phyloP scores from a whole-genome alignment of 2,113 vertebrate species.

The Labrus mixtus region DNA sequence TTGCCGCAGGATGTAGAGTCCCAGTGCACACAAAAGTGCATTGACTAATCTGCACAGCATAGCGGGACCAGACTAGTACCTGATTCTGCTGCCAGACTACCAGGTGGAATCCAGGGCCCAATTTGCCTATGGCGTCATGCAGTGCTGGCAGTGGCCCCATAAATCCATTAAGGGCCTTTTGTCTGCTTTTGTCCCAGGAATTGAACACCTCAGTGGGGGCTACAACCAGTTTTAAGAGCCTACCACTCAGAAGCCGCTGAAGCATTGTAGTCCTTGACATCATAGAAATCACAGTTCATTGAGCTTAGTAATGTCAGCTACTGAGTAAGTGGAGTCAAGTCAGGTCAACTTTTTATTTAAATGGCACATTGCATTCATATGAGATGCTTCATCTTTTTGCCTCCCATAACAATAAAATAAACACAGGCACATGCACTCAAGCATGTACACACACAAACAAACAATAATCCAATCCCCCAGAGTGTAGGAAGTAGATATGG shows the following conservation, averaged over 20 bases:
- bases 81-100: conserved; percentile 53
- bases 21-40: conserved; percentile 36
- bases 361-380: conserved; percentile 50
- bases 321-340: conserved; percentile 27
- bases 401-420: conserved; percentile 26
- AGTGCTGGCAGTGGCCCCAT: conserved; percentile 59
- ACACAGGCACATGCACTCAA: conserved; percentile 14
- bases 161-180: conserved; percentile 64
- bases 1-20: conserved; percentile 1
- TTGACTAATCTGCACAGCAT: conserved; percentile 46
- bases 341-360: conserved; percentile 49
- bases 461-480: conserved; percentile 9
- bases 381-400: conserved; percentile 42
- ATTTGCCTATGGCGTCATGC: conserved; percentile 50
- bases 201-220: conserved; percentile 39
- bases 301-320: conserved; percentile 26
- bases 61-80: conserved; percentile 40
- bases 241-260: conserved; percentile 32
- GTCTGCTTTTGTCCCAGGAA: conserved; percentile 51
- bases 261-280: conserved; percentile 11
- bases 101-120: conserved; percentile 57
- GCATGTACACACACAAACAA: conserved; percentile 24
- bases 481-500: conserved; percentile 16
- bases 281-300: conserved; percentile 38
- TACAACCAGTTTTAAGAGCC: conserved; percentile 17